Percentiles rank a stretch among this genome's conserved stretches.
Conservation (phyloP, 2,888 invertebrate genomes). For the Yponomeuta cagnagella region DNA sequence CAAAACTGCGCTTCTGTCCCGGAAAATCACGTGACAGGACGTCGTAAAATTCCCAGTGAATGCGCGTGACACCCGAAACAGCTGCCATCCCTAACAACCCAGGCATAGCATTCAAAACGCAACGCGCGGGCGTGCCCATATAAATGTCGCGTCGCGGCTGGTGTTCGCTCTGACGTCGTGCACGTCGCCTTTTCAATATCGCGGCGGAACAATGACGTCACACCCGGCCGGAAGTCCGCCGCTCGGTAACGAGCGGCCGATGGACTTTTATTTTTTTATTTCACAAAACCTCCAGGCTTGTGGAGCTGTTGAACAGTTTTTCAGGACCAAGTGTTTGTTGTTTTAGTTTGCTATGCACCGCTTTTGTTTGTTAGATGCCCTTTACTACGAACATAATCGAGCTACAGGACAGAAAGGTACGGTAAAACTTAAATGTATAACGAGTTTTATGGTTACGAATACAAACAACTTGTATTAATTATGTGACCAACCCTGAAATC, state of each 20-base stretch:
- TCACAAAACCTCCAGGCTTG: neutral
- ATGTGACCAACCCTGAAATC: too few relatives aligned
- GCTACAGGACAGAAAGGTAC: too few relatives aligned
- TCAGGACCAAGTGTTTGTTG: neutral
- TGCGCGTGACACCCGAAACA: neutral
- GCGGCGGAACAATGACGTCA: conserved; percentile 55
- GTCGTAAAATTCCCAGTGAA: neutral
- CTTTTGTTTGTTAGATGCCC: neutral
- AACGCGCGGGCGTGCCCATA: neutral
- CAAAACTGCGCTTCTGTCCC: too few relatives aligned
- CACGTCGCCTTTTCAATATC: conserved; percentile 67
- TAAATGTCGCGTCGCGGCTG: neutral
- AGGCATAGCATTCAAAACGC: neutral
- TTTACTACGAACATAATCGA: too few relatives aligned
- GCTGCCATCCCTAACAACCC: neutral
- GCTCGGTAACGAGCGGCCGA: conserved; percentile 47
- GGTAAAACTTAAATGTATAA: too few relatives aligned
- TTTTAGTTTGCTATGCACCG: neutral
- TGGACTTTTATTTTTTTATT: neutral
- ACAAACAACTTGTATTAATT: too few relatives aligned
- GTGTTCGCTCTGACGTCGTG: neutral
- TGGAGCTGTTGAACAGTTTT: neutral
- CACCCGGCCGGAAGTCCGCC: conserved; percentile 59
- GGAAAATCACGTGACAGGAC: neutral
- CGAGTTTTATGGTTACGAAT: too few relatives aligned